A percentile compares a stretch with the other conserved stretches of the same genome.
Evolutionary conservation across 2,113 vertebrate genomes (phyloP).

Genomic region (Scatophagus argus): DNA sequence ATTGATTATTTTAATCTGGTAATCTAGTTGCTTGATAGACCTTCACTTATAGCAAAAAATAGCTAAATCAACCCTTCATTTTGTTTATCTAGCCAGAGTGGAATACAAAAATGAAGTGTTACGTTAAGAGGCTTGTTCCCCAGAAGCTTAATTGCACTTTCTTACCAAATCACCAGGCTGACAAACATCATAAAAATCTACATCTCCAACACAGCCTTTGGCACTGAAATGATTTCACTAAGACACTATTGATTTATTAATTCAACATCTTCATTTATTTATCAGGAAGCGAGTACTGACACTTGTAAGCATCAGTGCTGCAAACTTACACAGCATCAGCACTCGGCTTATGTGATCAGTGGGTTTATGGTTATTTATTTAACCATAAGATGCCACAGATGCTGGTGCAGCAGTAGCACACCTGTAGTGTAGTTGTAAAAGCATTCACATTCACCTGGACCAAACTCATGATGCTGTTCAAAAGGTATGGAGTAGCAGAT

Average conservation of each 20-base stretch:
- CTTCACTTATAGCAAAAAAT: not conserved
- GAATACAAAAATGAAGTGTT: not conserved
- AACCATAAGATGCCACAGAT: conserved; percentile 16
- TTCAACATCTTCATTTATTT: conserved; percentile 41
- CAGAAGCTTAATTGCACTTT: not conserved
- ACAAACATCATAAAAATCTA: conserved; percentile 4
- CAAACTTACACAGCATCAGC: conserved; percentile 16
- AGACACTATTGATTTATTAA: conserved; percentile 45
- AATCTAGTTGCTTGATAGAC: not conserved
- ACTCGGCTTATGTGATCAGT: not conserved
- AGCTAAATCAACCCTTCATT: not conserved
- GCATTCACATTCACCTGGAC: not conserved
- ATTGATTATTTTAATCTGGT: no score
- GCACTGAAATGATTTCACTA: not conserved
- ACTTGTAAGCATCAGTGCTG: conserved; percentile 17
- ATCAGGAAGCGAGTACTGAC: conserved; percentile 13
- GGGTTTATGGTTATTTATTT: conserved; percentile 18
- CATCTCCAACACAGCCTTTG: conserved; percentile 22
- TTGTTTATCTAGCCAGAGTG: not conserved
- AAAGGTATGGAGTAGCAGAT: not conserved
- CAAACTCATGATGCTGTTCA: not conserved
- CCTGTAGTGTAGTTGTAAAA: conserved; percentile 2
- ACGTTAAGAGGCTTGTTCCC: not conserved
- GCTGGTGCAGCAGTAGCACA: conserved; percentile 7
- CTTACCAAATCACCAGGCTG: not conserved